Percentiles rank a stretch among this genome's conserved stretches.
Evolutionary conservation across 2,113 vertebrate genomes (phyloP).

Genomic region (Trematocara macrostoma): DNA sequence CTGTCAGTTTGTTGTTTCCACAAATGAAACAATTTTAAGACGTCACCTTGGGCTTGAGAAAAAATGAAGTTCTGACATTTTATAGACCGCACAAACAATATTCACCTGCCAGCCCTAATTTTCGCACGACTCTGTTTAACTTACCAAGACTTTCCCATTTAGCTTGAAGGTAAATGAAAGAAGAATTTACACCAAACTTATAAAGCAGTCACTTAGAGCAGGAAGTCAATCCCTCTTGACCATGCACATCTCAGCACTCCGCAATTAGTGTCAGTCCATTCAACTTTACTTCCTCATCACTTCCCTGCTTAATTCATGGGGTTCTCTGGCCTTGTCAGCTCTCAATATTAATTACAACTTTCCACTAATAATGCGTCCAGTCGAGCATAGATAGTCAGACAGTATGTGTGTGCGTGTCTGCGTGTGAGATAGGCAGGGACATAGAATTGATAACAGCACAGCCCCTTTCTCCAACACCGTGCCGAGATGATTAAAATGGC

Average conservation of each 20-base stretch:
- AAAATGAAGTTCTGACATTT: not conserved
- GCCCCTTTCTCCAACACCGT: constrained; percentile 23
- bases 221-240: constrained; percentile 25
- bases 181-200: constrained; percentile 4
- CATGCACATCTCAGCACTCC: constrained; percentile 12
- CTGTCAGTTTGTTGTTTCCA: not conserved
- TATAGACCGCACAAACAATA: not conserved
- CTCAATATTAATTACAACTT: constrained; percentile 70
- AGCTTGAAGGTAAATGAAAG: not conserved
- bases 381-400: constrained; percentile 39
- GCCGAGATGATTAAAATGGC: constrained; percentile 64
- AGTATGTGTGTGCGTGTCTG: not conserved
- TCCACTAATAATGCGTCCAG: constrained; percentile 61
- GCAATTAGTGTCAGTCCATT: constrained; percentile 61
- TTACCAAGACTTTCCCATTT: not conserved
- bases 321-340: constrained; percentile 58
- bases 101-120: not conserved
- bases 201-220: not conserved
- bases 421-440: constrained; percentile 26
- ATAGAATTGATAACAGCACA: constrained; percentile 47
- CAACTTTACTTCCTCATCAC: constrained; percentile 58
- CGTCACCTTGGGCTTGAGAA: not conserved
- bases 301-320: constrained; percentile 52
- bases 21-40: not conserved
- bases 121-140: not conserved